These are phyloP conservation scores for Tetrao urogallus DNA, from an alignment of 2,113 vertebrate genomes.

Conservation along the genomic window DNA sequence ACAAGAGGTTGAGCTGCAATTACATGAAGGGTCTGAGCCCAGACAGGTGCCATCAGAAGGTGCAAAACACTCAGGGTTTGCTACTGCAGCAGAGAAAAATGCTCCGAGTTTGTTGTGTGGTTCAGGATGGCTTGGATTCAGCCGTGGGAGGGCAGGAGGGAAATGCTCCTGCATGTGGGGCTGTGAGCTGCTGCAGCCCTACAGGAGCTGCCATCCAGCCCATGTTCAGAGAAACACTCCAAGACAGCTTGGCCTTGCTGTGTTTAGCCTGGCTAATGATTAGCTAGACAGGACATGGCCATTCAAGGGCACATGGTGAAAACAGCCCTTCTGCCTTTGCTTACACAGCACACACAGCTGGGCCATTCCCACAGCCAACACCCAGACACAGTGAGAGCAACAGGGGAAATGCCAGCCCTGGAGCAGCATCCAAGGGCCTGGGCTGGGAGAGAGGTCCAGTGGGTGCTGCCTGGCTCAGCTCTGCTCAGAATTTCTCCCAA, in stretches of 20 bases:
- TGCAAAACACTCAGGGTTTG: too few relatives aligned
- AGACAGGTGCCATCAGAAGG: too few relatives aligned
- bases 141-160: neutral
- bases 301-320: constrained; percentile 42
- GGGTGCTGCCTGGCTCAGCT: neutral
- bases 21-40: too few relatives aligned
- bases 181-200: neutral
- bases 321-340: constrained; percentile 56
- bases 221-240: neutral
- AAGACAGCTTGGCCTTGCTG: neutral
- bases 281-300: constrained; percentile 34
- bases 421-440: neutral
- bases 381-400: neutral
- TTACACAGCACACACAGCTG: constrained; percentile 60
- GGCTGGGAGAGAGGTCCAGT: neutral
- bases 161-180: neutral
- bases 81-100: too few relatives aligned
- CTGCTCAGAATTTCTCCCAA: accelerated
- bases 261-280: constrained; percentile 51
- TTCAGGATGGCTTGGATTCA: neutral
- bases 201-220: neutral
- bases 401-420: accelerated
- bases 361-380: constrained; percentile 12
- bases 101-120: too few relatives aligned
- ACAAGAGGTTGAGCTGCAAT: too few relatives aligned